Percentiles rank a stretch among this genome's conserved stretches.
phyloP scores from a whole-genome alignment of 1,140 invertebrate species.

The Mactra quadrangularis region DNA sequence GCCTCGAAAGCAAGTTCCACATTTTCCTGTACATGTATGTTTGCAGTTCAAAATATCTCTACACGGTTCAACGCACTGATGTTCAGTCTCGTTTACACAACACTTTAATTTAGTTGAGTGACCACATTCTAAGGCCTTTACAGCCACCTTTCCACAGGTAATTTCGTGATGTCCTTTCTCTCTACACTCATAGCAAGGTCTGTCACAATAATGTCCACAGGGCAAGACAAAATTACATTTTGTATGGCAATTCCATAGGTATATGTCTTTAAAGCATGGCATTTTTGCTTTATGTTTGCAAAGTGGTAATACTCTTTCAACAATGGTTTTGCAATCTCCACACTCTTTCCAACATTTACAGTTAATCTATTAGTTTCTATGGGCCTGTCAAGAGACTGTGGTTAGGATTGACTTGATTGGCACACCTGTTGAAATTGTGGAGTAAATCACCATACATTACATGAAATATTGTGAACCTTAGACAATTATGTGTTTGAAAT shows the following conservation, averaged over 20 bases:
- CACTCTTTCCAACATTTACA: constrained; percentile 71
- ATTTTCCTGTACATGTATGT: constrained; percentile 58
- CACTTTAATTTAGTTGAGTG: constrained; percentile 71
- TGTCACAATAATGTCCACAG: constrained; percentile 87
- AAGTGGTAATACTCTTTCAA: constrained; percentile 41
- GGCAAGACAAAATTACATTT: constrained; percentile 48
- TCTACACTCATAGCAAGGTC: constrained; percentile 86
- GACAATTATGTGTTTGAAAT: no score
- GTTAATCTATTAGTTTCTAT: no score
- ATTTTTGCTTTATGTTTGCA: constrained; percentile 54
- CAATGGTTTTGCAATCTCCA: constrained; percentile 55
- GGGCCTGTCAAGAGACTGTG: no score
- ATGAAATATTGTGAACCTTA: no score
- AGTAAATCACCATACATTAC: no score
- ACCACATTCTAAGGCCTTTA: constrained; percentile 68
- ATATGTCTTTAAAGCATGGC: constrained; percentile 52
- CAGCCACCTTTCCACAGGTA: neutral
- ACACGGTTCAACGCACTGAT: constrained; percentile 24
- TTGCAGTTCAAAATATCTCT: constrained; percentile 39
- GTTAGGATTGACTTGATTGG: no score
- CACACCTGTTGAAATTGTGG: no score
- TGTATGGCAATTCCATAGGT: constrained; percentile 35
- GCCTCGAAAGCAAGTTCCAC: constrained; percentile 85
- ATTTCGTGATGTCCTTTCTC: constrained; percentile 50
- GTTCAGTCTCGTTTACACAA: constrained; percentile 42